These are phyloP conservation scores for Machimus rusticus DNA, from an alignment of 2,888 invertebrate genomes.

Conservation along the genomic window DNA sequence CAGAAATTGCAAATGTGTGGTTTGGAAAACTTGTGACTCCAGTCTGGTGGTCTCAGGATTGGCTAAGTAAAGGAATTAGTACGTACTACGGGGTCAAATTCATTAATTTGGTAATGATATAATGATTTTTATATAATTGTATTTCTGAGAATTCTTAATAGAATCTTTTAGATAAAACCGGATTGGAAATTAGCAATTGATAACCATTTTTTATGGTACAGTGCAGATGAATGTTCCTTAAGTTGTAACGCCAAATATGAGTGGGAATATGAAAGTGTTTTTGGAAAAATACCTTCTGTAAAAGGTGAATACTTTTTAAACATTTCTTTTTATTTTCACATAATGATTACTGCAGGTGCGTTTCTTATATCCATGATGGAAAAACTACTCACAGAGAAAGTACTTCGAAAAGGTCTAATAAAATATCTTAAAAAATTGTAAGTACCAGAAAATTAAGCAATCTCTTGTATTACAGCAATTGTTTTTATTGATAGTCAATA, in stretches of 20 bases:
- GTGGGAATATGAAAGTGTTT: not conserved
- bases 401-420: conserved; percentile 48
- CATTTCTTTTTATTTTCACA: too few species aligned
- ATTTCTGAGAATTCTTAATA: too few species aligned
- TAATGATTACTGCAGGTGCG: not conserved
- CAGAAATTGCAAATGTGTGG: conserved; percentile 78
- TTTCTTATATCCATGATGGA: not conserved
- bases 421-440: conserved; percentile 51
- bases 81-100: conserved; percentile 67
- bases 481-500: conserved; percentile 54
- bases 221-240: not conserved
- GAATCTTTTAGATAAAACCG: not conserved
- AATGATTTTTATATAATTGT: too few species aligned
- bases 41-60: conserved; percentile 71
- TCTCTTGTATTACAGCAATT: too few species aligned
- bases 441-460: conserved; percentile 16
- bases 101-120: too few species aligned
- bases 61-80: conserved; percentile 73
- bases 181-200: not conserved
- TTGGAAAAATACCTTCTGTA: not conserved
- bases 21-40: conserved; percentile 79
- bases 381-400: not conserved
- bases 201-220: not conserved
- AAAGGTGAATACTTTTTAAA: not conserved
- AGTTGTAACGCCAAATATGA: not conserved